phyloP scores from a whole-genome alignment of 2,888 invertebrate species.

The Dicyrtoma fusca region DNA sequence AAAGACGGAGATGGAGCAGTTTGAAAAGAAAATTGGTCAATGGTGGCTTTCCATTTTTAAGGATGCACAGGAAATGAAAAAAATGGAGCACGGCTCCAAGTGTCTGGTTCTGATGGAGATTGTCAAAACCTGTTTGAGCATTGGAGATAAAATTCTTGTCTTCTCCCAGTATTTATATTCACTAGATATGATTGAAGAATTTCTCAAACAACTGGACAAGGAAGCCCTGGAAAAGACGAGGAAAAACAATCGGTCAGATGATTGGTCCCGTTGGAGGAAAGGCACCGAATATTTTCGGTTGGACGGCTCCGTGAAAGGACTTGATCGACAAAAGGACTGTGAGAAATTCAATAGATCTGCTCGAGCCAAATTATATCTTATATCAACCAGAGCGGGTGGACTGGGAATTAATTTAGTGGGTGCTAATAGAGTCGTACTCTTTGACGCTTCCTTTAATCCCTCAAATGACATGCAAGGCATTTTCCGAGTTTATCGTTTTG shows the following conservation, averaged over 20 bases:
- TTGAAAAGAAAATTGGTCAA: not conserved
- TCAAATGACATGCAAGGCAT: conserved; percentile 98
- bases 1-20: conserved; percentile 33
- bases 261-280: conserved; percentile 66
- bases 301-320: conserved; percentile 88
- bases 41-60: conserved; percentile 52
- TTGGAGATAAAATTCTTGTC: conserved; percentile 88
- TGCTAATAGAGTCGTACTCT: conserved; percentile 96
- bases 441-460: conserved; percentile 99
- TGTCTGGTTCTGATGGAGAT: conserved; percentile 82
- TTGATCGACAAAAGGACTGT: conserved; percentile 81
- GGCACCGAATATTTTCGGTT: conserved; percentile 87
- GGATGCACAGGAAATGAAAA: conserved; percentile 54
- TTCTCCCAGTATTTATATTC: conserved; percentile 96
- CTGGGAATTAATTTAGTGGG: conserved; percentile 96
- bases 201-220: conserved; percentile 77
- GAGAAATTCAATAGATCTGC: conserved; percentile 75
- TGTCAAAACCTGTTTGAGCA: conserved; percentile 85
- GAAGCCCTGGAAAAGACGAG: conserved; percentile 59
- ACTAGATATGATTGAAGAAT: conserved; percentile 89
- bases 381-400: conserved; percentile 96
- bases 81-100: conserved; percentile 74
- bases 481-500: conserved; percentile 96
- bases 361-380: conserved; percentile 79
- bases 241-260: not conserved